Evolutionary conservation across 2,797 vertebrate species (phyloP).

Genomic region (Botia kubotai): DNA sequence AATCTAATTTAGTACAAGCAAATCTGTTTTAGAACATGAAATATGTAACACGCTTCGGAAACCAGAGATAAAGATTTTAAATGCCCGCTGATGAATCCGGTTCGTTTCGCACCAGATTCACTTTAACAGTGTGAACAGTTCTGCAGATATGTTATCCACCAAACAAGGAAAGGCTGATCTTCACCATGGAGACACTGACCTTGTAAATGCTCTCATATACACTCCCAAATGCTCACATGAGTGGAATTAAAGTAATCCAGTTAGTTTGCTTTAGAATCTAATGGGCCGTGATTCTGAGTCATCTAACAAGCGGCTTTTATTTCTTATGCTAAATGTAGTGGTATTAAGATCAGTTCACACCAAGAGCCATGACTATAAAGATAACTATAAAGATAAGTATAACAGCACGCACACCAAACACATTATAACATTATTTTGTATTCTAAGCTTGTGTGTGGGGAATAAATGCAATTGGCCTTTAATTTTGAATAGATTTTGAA

Average conservation of each 20-base stretch:
- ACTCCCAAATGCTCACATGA: slow-evolving; percentile 32
- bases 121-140: background rate
- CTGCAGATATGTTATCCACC: background rate
- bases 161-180: background rate
- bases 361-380: no score
- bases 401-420: no score
- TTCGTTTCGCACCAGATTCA: background rate
- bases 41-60: no score
- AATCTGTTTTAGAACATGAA: background rate
- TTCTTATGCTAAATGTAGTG: no score
- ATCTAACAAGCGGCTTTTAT: background rate
- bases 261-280: slow-evolving; percentile 28
- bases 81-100: background rate
- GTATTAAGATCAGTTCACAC: no score
- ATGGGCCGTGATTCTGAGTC: slow-evolving; percentile 25
- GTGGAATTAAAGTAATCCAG: slow-evolving; percentile 49
- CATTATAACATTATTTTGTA: no score
- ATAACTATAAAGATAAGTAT: no score
- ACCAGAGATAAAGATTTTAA: no score
- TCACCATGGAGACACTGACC: background rate
- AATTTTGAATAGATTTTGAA: no score
- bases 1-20: slow-evolving; percentile 21
- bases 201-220: background rate
- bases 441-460: no score
- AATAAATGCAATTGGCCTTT: no score